Conservation (phyloP, 2,113 vertebrate genomes). For the Albula glossodonta region DNA sequence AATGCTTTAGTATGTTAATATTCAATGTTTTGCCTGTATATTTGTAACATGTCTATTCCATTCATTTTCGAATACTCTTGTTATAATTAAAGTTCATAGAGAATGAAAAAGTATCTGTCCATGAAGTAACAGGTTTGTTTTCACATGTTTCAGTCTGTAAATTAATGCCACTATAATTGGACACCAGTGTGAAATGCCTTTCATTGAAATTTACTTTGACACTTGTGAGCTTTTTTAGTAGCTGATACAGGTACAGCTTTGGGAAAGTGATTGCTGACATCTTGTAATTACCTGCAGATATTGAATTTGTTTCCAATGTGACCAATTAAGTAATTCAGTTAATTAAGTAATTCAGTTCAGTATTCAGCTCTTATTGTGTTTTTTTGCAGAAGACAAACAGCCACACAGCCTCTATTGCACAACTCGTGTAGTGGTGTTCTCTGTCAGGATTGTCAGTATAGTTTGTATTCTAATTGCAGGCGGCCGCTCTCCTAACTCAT, state of each 20-base stretch:
- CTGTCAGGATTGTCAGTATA: not conserved
- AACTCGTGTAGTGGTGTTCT: not conserved
- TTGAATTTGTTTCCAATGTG: conserved; percentile 12
- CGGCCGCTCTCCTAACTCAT: not conserved
- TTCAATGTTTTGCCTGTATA: not conserved
- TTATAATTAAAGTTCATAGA: not conserved
- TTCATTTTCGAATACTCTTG: not conserved
- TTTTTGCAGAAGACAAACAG: not conserved
- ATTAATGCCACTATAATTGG: not conserved
- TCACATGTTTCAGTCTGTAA: not conserved
- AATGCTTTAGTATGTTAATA: not conserved
- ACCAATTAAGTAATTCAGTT: not conserved
- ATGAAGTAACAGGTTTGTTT: not conserved
- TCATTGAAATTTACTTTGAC: not conserved
- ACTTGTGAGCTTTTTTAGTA: conserved; percentile 1
- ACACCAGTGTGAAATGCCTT: not conserved
- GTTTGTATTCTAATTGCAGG: not conserved
- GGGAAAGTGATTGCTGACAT: not conserved
- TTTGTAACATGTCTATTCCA: not conserved
- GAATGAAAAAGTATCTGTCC: not conserved
- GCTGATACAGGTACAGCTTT: not conserved
- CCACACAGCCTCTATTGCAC: not conserved
- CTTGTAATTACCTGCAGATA: conserved; percentile 8
- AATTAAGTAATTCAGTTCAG: too few relatives aligned
- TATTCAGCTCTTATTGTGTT: not conserved